Percentiles rank a stretch among this genome's conserved stretches.
These are phyloP conservation scores for Euplagia quadripunctaria DNA, from an alignment of 2,888 invertebrate genomes.

Conservation along the genomic window DNA sequence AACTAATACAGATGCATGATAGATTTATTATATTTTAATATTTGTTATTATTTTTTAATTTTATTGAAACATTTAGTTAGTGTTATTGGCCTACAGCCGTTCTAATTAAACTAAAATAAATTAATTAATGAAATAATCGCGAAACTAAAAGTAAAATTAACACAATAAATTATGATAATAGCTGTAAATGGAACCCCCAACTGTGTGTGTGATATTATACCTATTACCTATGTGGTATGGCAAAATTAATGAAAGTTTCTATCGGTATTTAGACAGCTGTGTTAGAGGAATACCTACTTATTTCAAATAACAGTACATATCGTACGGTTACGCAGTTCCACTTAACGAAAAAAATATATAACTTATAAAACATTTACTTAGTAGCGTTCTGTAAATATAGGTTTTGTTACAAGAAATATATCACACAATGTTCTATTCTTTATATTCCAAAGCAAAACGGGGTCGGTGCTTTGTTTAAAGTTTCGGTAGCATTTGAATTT, in stretches of 20 bases:
- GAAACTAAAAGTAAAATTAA: too few relatives aligned
- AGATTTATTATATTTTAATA: too few relatives aligned
- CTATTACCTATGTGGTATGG: neutral
- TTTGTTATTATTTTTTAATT: too few relatives aligned
- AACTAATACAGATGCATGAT: neutral
- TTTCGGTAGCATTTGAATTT: neutral
- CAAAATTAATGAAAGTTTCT: neutral
- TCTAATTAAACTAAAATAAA: too few relatives aligned
- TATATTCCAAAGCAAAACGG: neutral
- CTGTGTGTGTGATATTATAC: neutral
- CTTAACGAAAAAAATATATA: neutral
- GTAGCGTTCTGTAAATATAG: slow-evolving; percentile 3
- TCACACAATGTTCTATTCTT: neutral
- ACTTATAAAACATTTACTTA: neutral
- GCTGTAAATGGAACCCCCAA: neutral
- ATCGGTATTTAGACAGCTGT: too few relatives aligned
- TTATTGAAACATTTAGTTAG: too few relatives aligned
- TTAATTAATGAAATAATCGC: too few relatives aligned
- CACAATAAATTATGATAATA: too few relatives aligned
- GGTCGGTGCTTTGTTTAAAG: neutral
- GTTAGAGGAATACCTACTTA: too few relatives aligned
- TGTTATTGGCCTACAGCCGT: too few relatives aligned
- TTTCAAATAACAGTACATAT: neutral
- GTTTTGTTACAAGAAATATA: neutral
- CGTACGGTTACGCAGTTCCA: neutral